Base-by-base conservation (phyloP, 2,888 invertebrate species). In the Drosophila cognata region DNA sequence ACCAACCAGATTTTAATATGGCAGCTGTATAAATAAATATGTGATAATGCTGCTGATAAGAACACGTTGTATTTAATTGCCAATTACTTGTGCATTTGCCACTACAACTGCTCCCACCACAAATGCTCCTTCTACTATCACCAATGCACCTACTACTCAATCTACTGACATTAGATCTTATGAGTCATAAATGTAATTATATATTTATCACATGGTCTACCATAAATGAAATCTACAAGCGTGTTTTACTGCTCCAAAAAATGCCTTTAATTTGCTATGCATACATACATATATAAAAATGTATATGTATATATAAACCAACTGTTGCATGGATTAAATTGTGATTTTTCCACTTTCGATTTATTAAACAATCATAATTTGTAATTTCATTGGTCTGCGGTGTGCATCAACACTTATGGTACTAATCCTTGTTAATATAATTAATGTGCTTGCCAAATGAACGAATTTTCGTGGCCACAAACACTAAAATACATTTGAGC, bases 381-480 rank as follows among this genome's bases (percentile, higher is more conserved):
- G 35, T 21, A 50, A n/a, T 59, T 29, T 41, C 28, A 62, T 53
- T 33, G 8, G 10, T 52, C 31, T 16, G 10, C 31, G 13, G 21
- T 18, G 29, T 21, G 50, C 36, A 36, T n/a, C 8, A 48, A 28
- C 35, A 55, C 25, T 7, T 28, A 55, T 33, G 18, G 29, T n/a
- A 48, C 13, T 33, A 31, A 58, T 10, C 31, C 31, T 31, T 48
- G 16, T 48, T 48, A 41, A 48, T 18, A 63, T 25, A 21, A 68
- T 58, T 74, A 28, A 58, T 55, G 51, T 78, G 75, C 67, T 69
- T 46, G 51, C 60, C 38, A 77, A 60, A 74, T 70, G 58, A 67
- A 71, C 82, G 62, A 61, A 77, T 71, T 81, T 65, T 59, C 43
- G 62, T 70, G 62, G 67, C 59, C 61, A 65, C 63, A 72, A 73